phyloP scores from a whole-genome alignment of 2,888 invertebrate genomes.

The Oligia latruncula region DNA sequence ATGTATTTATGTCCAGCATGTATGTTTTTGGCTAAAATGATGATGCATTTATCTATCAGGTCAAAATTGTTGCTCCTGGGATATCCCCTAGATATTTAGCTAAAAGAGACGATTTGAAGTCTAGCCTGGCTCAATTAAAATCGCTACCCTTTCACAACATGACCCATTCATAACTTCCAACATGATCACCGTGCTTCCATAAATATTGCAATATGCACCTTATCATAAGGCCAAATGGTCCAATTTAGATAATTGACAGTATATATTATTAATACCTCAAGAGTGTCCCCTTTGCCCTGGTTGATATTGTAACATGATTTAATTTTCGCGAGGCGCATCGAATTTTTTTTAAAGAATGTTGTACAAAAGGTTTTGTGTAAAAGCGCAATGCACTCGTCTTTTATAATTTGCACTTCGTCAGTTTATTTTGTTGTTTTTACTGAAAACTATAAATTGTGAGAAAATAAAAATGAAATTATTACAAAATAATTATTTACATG shows the following conservation, averaged over 20 bases:
- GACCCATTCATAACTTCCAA: slow-evolving; percentile 57
- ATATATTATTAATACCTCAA: slow-evolving; percentile 69
- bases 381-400: background rate
- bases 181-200: slow-evolving; percentile 57
- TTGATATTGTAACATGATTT: slow-evolving; percentile 48
- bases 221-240: slow-evolving; percentile 67
- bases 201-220: slow-evolving; percentile 75
- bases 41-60: background rate
- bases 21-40: background rate
- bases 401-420: background rate
- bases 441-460: background rate
- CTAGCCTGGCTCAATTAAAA: background rate
- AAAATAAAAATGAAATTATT: background rate
- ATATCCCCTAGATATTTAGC: background rate
- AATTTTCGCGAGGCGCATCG: slow-evolving; percentile 31
- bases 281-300: slow-evolving; percentile 51
- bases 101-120: background rate
- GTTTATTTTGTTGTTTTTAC: background rate
- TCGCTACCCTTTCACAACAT: slow-evolving; percentile 46
- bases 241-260: slow-evolving; percentile 63
- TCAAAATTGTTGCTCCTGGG: background rate
- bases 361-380: slow-evolving; percentile 2
- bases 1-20: background rate
- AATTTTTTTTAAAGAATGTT: slow-evolving; percentile 19
- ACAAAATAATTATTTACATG: background rate